Conservation (phyloP, 1,140 invertebrate genomes). For the Neelides sp. region DNA sequence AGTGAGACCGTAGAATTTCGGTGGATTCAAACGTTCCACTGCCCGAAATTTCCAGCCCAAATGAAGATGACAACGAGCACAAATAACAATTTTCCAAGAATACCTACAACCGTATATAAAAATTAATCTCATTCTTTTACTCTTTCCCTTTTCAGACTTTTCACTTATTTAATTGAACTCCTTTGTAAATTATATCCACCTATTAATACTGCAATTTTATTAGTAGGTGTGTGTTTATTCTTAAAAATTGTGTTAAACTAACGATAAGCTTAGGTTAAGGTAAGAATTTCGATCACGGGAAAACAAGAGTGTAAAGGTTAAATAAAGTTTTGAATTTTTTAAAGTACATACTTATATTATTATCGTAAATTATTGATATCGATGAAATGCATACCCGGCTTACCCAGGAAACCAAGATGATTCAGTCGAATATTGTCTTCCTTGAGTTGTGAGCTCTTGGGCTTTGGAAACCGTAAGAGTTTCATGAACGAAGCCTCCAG, state of each 20-base stretch:
- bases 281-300: too few species aligned
- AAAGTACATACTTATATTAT: too few species aligned
- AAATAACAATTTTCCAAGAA: constrained; percentile 63
- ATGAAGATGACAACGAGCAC: constrained; percentile 50
- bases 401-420: constrained; percentile 79
- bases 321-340: too few species aligned
- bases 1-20: constrained; percentile 58
- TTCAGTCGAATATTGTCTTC: constrained; percentile 48
- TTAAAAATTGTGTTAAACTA: too few species aligned
- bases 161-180: constrained; percentile 1
- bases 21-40: constrained; percentile 46
- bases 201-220: constrained; percentile 1
- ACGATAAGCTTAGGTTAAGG: too few species aligned
- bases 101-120: constrained; percentile 47
- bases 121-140: too few species aligned
- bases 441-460: constrained; percentile 45
- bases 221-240: neutral
- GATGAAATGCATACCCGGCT: too few species aligned
- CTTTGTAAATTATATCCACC: neutral
- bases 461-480: constrained; percentile 59
- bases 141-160: too few species aligned
- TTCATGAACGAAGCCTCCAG: constrained; percentile 63
- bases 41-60: constrained; percentile 69
- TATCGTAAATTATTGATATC: too few species aligned
- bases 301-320: too few species aligned